phyloP scores from a whole-genome alignment of 2,797 vertebrate genomes.

The Anabacerthia variegaticeps region DNA sequence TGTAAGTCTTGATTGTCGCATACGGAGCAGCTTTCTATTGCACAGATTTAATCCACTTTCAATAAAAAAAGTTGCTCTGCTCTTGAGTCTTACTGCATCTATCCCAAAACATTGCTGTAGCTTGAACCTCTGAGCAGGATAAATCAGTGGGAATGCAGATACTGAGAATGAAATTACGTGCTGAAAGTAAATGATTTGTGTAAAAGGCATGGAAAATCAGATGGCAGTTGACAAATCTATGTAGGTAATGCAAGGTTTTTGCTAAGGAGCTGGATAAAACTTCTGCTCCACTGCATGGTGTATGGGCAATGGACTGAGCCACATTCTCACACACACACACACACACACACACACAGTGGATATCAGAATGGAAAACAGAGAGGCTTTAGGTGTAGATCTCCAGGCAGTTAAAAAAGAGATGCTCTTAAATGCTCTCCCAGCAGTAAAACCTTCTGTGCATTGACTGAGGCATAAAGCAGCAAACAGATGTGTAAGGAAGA shows the following conservation, averaged over 20 bases:
- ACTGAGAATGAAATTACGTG: not conserved
- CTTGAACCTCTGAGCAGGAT: not conserved
- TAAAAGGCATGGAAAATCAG: not conserved
- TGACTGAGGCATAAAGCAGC: not conserved
- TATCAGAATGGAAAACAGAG: not conserved
- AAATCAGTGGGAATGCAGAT: not conserved
- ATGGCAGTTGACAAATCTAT: not conserved
- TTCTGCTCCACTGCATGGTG: not conserved
- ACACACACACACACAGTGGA: too few relatives aligned
- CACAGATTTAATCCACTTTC: not conserved
- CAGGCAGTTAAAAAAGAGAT: not conserved
- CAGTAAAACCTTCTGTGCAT: not conserved
- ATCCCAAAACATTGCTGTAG: not conserved
- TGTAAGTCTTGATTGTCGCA: not conserved
- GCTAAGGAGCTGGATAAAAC: not conserved
- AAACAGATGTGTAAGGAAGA: not conserved
- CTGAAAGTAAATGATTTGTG: not conserved
- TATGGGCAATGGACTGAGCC: not conserved
- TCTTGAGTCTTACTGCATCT: not conserved
- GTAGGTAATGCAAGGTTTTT: not conserved
- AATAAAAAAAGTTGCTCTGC: not conserved
- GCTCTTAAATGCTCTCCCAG: not conserved
- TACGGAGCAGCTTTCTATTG: not conserved
- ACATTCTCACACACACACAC: rapidly evolving
- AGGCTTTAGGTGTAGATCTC: not conserved